A percentile compares a stretch with the other conserved stretches of the same genome.
Evolutionary conservation across 2,797 vertebrate genomes (phyloP).

Genomic region (Mastacembelus armatus): DNA sequence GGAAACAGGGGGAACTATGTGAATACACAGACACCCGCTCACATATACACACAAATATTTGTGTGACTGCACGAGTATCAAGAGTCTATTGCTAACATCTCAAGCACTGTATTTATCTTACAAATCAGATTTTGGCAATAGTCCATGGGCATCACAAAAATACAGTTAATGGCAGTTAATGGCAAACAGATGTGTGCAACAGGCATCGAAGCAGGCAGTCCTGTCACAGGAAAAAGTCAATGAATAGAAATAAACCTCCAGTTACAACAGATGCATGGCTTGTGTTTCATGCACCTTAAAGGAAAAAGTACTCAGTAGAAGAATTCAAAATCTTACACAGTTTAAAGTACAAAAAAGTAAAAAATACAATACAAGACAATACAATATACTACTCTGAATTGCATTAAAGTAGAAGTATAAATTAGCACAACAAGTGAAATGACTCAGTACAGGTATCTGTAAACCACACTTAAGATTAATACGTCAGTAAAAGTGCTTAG

Average conservation of each 20-base stretch:
- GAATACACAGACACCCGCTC: slow-evolving; percentile 8
- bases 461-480: too few relatives aligned
- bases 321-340: neutral
- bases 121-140: neutral
- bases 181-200: slow-evolving; percentile 1
- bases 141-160: neutral
- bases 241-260: slow-evolving; percentile 26
- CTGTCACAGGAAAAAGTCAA: slow-evolving; percentile 17
- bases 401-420: too few relatives aligned
- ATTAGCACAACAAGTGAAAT: too few relatives aligned
- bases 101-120: neutral
- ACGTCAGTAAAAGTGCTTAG: too few relatives aligned
- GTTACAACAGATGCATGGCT: slow-evolving; percentile 15
- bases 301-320: neutral
- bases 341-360: too few relatives aligned
- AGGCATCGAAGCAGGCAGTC: neutral
- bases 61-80: slow-evolving; percentile 1
- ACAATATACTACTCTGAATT: too few relatives aligned
- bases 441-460: too few relatives aligned
- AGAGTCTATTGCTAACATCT: neutral
- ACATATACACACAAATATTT: slow-evolving; percentile 17
- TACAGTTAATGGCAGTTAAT: neutral
- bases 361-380: too few relatives aligned
- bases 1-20: slow-evolving; percentile 53
- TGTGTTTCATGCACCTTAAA: slow-evolving; percentile 12